Percentiles rank a stretch among this genome's conserved stretches.
phyloP scores from a whole-genome alignment of 2,113 vertebrate genomes.

The Vireo altiloquus region DNA sequence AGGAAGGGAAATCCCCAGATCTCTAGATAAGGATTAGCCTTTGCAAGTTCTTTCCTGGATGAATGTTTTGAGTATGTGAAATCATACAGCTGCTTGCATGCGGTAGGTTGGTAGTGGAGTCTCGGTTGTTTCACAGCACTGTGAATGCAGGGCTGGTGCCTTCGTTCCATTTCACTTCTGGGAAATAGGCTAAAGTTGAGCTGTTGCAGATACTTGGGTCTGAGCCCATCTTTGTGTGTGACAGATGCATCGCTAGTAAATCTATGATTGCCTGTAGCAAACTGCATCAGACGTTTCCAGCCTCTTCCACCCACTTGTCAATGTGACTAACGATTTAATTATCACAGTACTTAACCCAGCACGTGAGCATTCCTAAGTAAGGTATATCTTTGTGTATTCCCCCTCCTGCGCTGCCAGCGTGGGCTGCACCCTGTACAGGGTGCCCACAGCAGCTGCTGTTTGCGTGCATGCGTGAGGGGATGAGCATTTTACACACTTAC shows the following conservation, averaged over 20 bases:
- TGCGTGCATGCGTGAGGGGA: rapidly evolving
- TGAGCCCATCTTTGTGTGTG: constrained; percentile 13
- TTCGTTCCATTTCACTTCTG: not conserved
- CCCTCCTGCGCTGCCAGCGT: not conserved
- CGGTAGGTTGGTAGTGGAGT: not conserved
- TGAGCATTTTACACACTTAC: not conserved
- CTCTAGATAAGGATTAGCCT: not conserved
- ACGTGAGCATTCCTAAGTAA: not conserved
- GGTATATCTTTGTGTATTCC: not conserved
- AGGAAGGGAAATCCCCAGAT: constrained; percentile 17
- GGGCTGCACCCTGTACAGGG: not conserved
- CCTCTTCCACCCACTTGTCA: constrained; percentile 42
- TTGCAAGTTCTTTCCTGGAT: not conserved
- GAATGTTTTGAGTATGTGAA: not conserved
- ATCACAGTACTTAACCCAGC: not conserved
- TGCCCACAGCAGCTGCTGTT: not conserved
- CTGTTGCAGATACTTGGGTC: constrained; percentile 15
- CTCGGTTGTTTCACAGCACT: not conserved
- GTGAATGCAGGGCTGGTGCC: not conserved
- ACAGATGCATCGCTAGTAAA: not conserved
- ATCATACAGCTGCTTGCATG: not conserved
- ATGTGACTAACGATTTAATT: constrained; percentile 50
- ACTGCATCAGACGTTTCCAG: constrained; percentile 10
- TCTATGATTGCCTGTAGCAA: constrained; percentile 26
- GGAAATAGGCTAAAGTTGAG: constrained; percentile 17